Conservation (phyloP, 2,113 vertebrate species). For the Monarcha castaneiventris region DNA sequence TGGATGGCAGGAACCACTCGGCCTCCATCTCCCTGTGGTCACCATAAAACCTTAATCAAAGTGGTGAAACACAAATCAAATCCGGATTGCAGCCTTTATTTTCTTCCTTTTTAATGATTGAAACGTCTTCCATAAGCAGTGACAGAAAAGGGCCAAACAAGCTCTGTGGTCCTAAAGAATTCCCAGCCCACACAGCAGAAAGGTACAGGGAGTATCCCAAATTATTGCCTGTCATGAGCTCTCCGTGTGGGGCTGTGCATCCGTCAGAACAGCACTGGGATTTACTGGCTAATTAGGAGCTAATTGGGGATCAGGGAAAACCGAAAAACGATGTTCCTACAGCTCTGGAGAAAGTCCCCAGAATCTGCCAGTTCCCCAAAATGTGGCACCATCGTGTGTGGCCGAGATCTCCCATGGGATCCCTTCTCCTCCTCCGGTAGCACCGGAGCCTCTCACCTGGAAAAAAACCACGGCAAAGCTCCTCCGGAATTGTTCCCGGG, state of each 20-base stretch:
- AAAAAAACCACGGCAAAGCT: background rate
- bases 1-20: rapidly evolving
- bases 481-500: rapidly evolving
- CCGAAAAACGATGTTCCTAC: background rate
- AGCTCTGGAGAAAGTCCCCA: background rate
- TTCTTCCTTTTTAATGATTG: background rate
- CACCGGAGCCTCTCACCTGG: rapidly evolving
- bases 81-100: background rate
- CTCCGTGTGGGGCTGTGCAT: background rate
- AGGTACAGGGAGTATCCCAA: background rate
- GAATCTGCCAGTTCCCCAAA: background rate
- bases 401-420: rapidly evolving
- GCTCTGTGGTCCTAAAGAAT: rapidly evolving
- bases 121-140: background rate
- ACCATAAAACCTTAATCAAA: background rate
- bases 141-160: background rate
- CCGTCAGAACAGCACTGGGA: rapidly evolving
- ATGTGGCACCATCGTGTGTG: rapidly evolving
- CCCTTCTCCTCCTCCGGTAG: background rate
- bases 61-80: background rate
- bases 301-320: background rate
- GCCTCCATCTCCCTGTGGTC: background rate
- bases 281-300: background rate
- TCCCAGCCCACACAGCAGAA: background rate
- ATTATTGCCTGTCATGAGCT: background rate